phyloP scores from a whole-genome alignment of 2,888 invertebrate species.

The Pseudanteris insignis region DNA sequence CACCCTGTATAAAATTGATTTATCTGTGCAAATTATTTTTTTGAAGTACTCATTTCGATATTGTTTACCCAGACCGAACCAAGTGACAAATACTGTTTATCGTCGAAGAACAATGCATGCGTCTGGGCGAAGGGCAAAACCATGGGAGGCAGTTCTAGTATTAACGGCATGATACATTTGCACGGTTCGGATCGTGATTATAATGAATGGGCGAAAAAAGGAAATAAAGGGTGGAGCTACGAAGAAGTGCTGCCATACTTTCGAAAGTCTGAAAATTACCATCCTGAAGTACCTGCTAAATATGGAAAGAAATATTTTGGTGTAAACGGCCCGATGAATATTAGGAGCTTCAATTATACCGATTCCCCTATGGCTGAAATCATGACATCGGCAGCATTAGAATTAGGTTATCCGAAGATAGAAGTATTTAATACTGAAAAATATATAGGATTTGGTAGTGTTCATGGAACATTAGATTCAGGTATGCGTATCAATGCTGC shows the following conservation, averaged over 20 bases:
- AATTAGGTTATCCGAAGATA: conserved; percentile 66
- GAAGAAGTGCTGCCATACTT: conserved; percentile 65
- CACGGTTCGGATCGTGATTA: conserved; percentile 74
- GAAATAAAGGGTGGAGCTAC: conserved; percentile 73
- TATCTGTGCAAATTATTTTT: too few species aligned
- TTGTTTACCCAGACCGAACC: conserved; percentile 67
- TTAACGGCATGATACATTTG: conserved; percentile 75
- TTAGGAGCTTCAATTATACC: conserved; percentile 63
- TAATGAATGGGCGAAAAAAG: conserved; percentile 72
- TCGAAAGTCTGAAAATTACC: conserved; percentile 53
- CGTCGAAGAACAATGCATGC: conserved; percentile 63
- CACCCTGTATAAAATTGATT: too few species aligned
- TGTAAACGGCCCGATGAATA: conserved; percentile 66
- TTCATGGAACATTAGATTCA: conserved; percentile 66
- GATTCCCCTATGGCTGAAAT: conserved; percentile 60
- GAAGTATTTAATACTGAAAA: conserved; percentile 63
- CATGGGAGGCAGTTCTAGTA: conserved; percentile 73
- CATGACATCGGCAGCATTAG: conserved; percentile 66
- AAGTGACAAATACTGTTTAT: conserved; percentile 58
- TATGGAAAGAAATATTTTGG: conserved; percentile 61
- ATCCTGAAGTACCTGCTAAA: conserved; percentile 55
- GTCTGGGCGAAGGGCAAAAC: conserved; percentile 72
- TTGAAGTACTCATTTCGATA: too few species aligned
- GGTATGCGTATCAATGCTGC: conserved; percentile 66
- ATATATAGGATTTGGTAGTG: conserved; percentile 68